phyloP scores from a whole-genome alignment of 53 echinoderm and acorn worm genomes.

The Paracentrotus lividus region DNA sequence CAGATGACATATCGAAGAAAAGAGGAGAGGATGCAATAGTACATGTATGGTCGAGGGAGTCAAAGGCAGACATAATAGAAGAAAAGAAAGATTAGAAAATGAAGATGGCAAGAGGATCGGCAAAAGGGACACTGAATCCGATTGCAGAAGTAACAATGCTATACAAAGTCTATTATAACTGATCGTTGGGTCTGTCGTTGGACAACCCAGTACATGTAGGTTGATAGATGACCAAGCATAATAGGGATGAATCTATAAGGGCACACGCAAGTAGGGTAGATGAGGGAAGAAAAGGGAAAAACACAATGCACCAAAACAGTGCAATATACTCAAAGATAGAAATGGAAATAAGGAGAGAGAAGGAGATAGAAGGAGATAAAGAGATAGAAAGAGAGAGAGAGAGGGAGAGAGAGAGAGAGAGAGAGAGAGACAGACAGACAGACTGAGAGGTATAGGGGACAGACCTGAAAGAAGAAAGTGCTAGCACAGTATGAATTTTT shows the following conservation, averaged over 20 bases:
- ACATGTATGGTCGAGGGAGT: neutral
- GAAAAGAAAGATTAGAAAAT: too few species aligned
- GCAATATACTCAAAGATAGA: neutral
- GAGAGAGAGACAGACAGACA: neutral
- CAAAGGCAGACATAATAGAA: neutral
- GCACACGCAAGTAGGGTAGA: constrained; percentile 8
- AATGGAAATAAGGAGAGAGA: neutral
- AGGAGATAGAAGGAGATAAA: neutral
- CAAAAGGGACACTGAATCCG: too few species aligned
- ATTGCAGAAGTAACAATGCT: neutral
- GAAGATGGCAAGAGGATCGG: too few species aligned
- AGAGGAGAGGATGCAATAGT: neutral
- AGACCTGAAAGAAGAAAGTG: neutral
- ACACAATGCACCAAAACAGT: neutral
- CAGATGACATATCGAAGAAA: neutral
- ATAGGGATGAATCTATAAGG: constrained; percentile 20
- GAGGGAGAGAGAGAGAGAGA: neutral
- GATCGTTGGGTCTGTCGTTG: neutral
- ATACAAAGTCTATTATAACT: neutral
- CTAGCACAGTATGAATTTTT: neutral
- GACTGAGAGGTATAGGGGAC: neutral
- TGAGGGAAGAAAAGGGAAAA: neutral
- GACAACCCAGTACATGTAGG: constrained; percentile 12
- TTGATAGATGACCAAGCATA: constrained; percentile 28
- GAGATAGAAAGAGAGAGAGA: neutral